phyloP scores from a whole-genome alignment of 2,797 vertebrate genomes.

The Eulemur mongoz region DNA sequence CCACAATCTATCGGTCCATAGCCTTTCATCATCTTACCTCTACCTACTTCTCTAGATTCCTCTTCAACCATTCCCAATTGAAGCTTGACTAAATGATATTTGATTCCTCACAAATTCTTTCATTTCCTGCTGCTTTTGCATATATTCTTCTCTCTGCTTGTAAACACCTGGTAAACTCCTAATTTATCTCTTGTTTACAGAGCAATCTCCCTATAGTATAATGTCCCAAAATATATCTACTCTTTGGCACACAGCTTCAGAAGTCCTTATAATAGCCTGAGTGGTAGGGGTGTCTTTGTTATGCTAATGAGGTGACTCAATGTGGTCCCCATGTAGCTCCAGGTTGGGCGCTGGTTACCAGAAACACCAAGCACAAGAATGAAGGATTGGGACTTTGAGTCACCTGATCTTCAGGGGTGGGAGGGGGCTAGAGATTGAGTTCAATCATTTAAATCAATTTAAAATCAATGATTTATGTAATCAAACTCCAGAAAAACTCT shows the following conservation, averaged over 20 bases:
- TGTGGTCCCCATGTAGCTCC: neutral
- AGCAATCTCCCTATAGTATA: neutral
- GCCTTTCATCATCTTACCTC: neutral
- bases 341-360: neutral
- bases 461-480: neutral
- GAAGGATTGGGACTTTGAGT: neutral
- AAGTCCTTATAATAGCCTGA: neutral
- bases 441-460: neutral
- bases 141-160: slow-evolving; percentile 22
- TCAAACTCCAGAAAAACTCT: slow-evolving; percentile 13
- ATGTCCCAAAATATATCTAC: neutral
- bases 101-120: slow-evolving; percentile 31
- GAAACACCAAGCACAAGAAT: neutral
- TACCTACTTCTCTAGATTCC: neutral
- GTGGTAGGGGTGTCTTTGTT: neutral
- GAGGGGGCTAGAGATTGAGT: neutral
- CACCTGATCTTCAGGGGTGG: neutral
- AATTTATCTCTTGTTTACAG: neutral
- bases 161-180: neutral
- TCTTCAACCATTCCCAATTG: neutral
- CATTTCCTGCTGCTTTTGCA: neutral
- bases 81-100: slow-evolving; percentile 11
- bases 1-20: neutral
- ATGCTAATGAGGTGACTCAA: neutral
- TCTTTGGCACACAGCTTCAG: neutral